Conservation (phyloP, 2,113 vertebrate species). For the Leucosticte australis region DNA sequence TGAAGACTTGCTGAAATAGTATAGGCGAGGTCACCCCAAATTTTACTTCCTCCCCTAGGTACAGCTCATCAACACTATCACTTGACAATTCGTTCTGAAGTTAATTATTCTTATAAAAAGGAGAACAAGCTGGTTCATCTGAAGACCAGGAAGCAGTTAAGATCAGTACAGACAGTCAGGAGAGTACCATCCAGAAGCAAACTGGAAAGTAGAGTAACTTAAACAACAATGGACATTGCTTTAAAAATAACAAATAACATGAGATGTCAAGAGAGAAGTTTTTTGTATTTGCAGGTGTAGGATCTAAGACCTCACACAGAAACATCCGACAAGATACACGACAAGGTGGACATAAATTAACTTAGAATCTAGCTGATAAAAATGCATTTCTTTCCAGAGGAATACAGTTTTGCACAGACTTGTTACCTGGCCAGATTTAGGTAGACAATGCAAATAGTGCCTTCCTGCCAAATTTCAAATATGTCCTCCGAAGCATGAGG, state of each 20-base stretch:
- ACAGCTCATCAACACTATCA: neutral
- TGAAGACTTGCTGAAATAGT: neutral
- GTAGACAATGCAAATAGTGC: neutral
- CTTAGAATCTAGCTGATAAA: neutral
- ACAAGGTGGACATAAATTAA: neutral
- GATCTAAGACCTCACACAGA: neutral
- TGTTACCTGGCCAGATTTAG: neutral
- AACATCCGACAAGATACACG: neutral
- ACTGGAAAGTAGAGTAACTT: neutral
- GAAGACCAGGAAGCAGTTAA: neutral
- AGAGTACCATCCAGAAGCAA: neutral
- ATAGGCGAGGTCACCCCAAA: neutral
- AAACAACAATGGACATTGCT: neutral
- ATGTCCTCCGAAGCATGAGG: neutral
- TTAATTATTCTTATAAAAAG: neutral
- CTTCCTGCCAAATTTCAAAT: conserved; percentile 32
- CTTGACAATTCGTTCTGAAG: neutral
- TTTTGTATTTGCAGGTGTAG: neutral
- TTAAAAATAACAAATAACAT: neutral
- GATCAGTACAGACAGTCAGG: neutral
- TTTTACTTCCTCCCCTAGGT: neutral
- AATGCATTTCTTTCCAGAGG: neutral
- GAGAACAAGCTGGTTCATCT: neutral
- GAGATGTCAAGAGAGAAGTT: neutral
- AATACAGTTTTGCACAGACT: neutral